phyloP scores from a whole-genome alignment of 2,113 vertebrate species.

The Xenopus tropicalis region DNA sequence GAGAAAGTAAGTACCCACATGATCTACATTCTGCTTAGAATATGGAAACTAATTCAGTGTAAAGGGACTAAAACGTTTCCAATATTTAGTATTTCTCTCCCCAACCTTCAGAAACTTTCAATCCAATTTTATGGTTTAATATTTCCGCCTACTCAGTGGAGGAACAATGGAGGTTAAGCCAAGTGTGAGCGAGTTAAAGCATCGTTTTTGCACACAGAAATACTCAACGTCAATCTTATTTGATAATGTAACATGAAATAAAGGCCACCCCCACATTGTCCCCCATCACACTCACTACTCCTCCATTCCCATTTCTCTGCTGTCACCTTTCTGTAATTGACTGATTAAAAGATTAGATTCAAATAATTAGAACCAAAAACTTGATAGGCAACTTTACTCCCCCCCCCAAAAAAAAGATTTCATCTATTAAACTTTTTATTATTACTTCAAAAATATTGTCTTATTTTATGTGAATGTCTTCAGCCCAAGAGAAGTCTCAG shows the following conservation, averaged over 20 bases:
- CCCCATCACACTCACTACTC: slow-evolving; percentile 15
- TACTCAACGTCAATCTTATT: slow-evolving; percentile 30
- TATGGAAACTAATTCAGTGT: too few relatives aligned
- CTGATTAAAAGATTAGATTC: slow-evolving; percentile 15
- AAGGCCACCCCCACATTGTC: slow-evolving; percentile 23
- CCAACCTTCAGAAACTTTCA: too few relatives aligned
- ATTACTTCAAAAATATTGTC: too few relatives aligned
- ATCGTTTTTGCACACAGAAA: slow-evolving; percentile 10
- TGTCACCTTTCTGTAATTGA: slow-evolving; percentile 27
- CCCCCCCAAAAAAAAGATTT: too few relatives aligned
- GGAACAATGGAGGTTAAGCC: slow-evolving; percentile 18
- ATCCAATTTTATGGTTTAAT: background rate
- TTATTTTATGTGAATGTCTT: too few relatives aligned
- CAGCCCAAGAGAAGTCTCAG: too few relatives aligned
- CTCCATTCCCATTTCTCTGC: slow-evolving; percentile 16
- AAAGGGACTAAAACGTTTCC: too few relatives aligned
- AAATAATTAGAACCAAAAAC: background rate
- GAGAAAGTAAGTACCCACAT: too few relatives aligned
- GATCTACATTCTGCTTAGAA: too few relatives aligned
- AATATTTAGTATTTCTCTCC: too few relatives aligned
- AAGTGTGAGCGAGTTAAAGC: slow-evolving; percentile 24
- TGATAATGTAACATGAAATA: slow-evolving; percentile 25
- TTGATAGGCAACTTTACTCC: too few relatives aligned
- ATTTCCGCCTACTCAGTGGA: background rate
- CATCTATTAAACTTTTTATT: too few relatives aligned